Evolutionary conservation across 1,140 invertebrate genomes (phyloP), one percentile per base, ranked within the genome.

Genomic region (Drosophila serrata): DNA sequence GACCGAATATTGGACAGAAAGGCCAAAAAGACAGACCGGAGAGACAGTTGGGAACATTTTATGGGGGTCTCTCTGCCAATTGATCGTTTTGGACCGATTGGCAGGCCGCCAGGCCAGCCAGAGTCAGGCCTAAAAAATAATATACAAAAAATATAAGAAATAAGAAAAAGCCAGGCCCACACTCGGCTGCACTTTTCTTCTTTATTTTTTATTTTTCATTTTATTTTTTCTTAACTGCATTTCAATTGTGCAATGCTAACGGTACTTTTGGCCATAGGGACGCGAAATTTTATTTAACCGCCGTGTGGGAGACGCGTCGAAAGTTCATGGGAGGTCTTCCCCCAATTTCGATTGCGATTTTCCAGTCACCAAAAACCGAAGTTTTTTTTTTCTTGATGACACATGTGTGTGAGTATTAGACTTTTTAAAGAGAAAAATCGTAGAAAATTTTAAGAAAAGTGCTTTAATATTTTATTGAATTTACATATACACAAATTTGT

Each of bases 231-330:
- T 82, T 74, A 64, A 53, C 75, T 82, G 85, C 77, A 88, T 87
- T 82, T 87, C 84, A 88, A 88, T 87, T 88, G 82, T 88, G 84
- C 82, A 82, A 82, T 60, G 84, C 79, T 82, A 87, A 87, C 82
- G 82, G 82, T 82, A 88, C 42, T 56, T 55, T 55, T 62, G 81
- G 62, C 81, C 65, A 84, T 64, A 70, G 62, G 64, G 62, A 68
- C 78, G 33, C 39, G 65, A 31, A 46, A 62, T 51, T 63, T 75
- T 58, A 65, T 65, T 69, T 51, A 27, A 27, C 19, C 61, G 33
- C 27, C 45, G 55, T 81, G 77, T 87, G 70, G 70, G 79, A 82
- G 79, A 63, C 65, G 82, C 70, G 75, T 75, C 45, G 57, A 70
- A 75, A 82, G 79, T 74, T 88, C 82, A 88, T 87, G 82, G 82